These are phyloP conservation scores for Macropodus opercularis DNA, from an alignment of 2,797 vertebrate genomes.

Conservation along the genomic window DNA sequence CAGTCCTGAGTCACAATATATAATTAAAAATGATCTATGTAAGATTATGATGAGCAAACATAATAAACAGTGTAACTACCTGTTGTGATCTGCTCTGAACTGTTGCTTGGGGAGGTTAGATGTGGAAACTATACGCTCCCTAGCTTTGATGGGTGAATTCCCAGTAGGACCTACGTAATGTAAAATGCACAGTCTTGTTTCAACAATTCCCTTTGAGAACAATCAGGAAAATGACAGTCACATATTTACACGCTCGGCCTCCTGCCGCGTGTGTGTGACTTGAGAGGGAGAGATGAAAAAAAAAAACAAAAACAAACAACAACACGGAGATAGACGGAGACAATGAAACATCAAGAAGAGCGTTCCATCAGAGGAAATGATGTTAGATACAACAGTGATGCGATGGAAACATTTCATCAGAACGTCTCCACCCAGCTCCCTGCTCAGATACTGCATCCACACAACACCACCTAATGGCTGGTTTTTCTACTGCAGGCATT, in stretches of 20 bases:
- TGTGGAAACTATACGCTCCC: background rate
- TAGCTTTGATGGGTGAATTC: slow-evolving; percentile 14
- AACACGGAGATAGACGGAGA: slow-evolving; percentile 4
- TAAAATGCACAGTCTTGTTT: slow-evolving; percentile 5
- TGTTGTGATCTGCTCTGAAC: too few relatives aligned
- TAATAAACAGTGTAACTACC: too few relatives aligned
- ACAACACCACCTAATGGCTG: too few relatives aligned
- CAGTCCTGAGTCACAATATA: too few relatives aligned
- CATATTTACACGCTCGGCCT: slow-evolving; percentile 2
- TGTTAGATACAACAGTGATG: slow-evolving; percentile 45
- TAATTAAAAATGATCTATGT: too few relatives aligned
- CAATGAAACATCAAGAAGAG: slow-evolving; percentile 54
- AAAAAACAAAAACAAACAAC: slow-evolving; percentile 13
- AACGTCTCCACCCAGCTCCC: slow-evolving; percentile 16
- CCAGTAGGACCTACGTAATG: slow-evolving; percentile 1
- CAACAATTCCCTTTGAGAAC: slow-evolving; percentile 31
- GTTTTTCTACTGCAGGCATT: too few relatives aligned
- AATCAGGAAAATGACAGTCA: slow-evolving; percentile 2
- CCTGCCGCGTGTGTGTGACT: slow-evolving; percentile 4
- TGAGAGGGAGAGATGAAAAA: background rate
- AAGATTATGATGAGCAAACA: too few relatives aligned
- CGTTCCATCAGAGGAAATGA: slow-evolving; percentile 47
- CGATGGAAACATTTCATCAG: slow-evolving; percentile 45
- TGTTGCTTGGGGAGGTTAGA: background rate
- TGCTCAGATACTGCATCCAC: too few relatives aligned